phyloP scores from a whole-genome alignment of 2,888 invertebrate species.

The Melanargia galathea region DNA sequence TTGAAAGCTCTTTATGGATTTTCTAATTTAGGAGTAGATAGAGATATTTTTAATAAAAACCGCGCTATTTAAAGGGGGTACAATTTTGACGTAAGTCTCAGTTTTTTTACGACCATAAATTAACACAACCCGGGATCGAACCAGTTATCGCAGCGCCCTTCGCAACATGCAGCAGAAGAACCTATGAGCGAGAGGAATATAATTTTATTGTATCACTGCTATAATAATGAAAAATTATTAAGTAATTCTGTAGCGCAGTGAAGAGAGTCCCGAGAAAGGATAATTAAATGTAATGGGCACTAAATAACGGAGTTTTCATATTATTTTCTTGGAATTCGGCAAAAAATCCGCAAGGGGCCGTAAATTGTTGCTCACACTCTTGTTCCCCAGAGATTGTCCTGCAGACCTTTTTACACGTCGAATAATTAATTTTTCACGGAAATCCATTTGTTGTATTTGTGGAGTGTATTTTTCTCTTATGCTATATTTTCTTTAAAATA shows the following conservation, averaged over 20 bases:
- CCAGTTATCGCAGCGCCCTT: background rate
- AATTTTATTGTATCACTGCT: background rate
- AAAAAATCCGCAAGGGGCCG: conserved; percentile 12
- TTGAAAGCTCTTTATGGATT: background rate
- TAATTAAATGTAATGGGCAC: conserved; percentile 22
- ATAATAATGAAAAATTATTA: conserved; percentile 11
- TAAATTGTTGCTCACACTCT: conserved; percentile 16
- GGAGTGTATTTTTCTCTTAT: background rate
- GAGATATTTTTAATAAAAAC: background rate
- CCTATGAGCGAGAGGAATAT: no score
- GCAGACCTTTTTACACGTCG: conserved; percentile 12
- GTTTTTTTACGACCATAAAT: background rate
- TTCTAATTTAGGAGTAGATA: background rate
- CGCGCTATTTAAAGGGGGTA: background rate
- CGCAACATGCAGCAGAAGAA: no score
- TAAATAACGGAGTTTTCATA: conserved; percentile 23
- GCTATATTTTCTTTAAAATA: background rate
- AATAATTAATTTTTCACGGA: conserved; percentile 12
- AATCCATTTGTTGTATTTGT: background rate
- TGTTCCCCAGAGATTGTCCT: conserved; percentile 12
- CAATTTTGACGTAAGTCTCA: no score
- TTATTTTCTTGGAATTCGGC: conserved; percentile 20
- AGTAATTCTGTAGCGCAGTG: background rate
- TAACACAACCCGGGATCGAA: background rate
- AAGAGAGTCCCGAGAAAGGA: conserved; percentile 4